Conservation (phyloP, 2,888 invertebrate genomes). For the Epinotia brunnichana region DNA sequence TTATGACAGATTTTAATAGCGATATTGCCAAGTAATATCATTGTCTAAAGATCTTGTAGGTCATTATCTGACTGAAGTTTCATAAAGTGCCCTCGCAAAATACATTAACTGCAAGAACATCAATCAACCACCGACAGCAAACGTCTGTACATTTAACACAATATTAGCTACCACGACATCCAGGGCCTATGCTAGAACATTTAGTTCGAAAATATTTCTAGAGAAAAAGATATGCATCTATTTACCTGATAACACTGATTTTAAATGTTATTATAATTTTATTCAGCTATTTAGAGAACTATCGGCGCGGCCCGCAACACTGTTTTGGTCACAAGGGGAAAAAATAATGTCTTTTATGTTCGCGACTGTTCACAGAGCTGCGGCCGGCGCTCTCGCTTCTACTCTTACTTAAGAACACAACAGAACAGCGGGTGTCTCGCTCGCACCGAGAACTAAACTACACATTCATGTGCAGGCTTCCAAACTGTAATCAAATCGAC, state of each 20-base stretch:
- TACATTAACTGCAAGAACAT: slow-evolving; percentile 36
- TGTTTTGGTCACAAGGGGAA: slow-evolving; percentile 58
- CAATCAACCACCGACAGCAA: slow-evolving; percentile 45
- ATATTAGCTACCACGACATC: slow-evolving; percentile 81
- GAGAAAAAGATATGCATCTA: slow-evolving; percentile 83
- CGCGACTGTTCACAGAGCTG: slow-evolving; percentile 30
- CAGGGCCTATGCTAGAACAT: slow-evolving; percentile 77
- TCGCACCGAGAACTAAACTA: slow-evolving; percentile 55
- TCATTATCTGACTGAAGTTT: slow-evolving; percentile 16
- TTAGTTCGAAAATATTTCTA: slow-evolving; percentile 80
- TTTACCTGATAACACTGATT: slow-evolving; percentile 77
- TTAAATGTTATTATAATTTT: slow-evolving; percentile 56
- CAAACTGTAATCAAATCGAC: slow-evolving; percentile 56
- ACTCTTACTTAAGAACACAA: slow-evolving; percentile 63
- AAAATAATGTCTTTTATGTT: slow-evolving; percentile 43
- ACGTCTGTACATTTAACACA: slow-evolving; percentile 56
- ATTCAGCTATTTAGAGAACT: slow-evolving; percentile 70
- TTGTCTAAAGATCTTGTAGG: slow-evolving; percentile 33
- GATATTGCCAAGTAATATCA: slow-evolving; percentile 21
- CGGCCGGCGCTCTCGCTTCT: slow-evolving; percentile 68
- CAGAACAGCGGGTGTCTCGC: slow-evolving; percentile 54
- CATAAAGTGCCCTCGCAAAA: slow-evolving; percentile 20
- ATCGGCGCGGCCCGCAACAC: slow-evolving; percentile 67
- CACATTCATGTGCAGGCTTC: slow-evolving; percentile 59
- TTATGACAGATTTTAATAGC: slow-evolving; percentile 23